These are phyloP conservation scores for Gortyna flavago DNA, from an alignment of 2,888 invertebrate genomes.

Conservation along the genomic window DNA sequence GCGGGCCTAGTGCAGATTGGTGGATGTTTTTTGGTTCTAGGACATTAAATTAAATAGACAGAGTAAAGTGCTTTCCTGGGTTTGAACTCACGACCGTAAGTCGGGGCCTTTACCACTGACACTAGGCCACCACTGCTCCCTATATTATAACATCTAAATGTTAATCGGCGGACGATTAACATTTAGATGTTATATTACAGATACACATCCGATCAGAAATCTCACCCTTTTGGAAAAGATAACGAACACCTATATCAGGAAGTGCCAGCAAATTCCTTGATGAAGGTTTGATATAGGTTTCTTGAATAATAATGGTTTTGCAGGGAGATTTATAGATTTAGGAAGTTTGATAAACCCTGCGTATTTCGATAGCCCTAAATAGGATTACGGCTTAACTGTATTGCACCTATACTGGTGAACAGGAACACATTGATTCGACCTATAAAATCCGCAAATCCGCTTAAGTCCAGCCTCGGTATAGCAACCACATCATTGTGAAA, in stretches of 20 bases:
- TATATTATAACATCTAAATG: slow-evolving; percentile 3
- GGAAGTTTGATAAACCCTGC: slow-evolving; percentile 5
- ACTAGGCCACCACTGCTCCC: not conserved
- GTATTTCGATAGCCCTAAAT: not conserved
- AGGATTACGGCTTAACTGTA: slow-evolving; percentile 31
- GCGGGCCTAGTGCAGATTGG: not conserved
- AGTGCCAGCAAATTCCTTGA: slow-evolving; percentile 47
- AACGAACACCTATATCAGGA: slow-evolving; percentile 30
- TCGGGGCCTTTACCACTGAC: not conserved
- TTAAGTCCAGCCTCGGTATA: slow-evolving; percentile 19
- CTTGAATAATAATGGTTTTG: slow-evolving; percentile 30
- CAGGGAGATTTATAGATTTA: slow-evolving; percentile 30
- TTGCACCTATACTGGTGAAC: slow-evolving; percentile 27
- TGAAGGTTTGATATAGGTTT: slow-evolving; percentile 52
- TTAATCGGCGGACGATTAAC: not conserved
- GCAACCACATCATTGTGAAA: slow-evolving; percentile 2
- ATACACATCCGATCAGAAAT: slow-evolving; percentile 13
- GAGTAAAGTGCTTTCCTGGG: not conserved
- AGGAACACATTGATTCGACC: not conserved
- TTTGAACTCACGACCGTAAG: not conserved
- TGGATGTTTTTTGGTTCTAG: not conserved
- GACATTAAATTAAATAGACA: not conserved
- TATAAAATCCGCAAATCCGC: slow-evolving; percentile 36
- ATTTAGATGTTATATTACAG: not conserved
- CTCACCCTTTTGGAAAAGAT: not conserved